Evolutionary conservation across 1,140 invertebrate genomes (phyloP), one percentile per base, ranked within the genome.

Genomic region (Drosophila biarmipes): DNA sequence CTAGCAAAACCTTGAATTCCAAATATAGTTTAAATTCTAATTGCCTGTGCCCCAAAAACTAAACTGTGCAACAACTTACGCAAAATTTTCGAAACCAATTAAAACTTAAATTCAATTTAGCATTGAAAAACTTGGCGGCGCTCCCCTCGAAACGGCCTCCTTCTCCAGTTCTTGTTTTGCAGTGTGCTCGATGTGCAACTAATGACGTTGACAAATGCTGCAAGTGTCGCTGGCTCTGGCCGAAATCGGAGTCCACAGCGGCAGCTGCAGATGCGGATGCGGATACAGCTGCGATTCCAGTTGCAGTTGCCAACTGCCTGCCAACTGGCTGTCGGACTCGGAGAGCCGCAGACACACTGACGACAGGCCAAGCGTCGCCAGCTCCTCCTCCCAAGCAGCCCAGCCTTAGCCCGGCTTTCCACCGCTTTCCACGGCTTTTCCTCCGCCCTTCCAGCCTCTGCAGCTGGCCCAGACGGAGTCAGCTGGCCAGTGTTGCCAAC

Each of bases 331-430:
- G 64, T 46, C 63, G 14, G 29, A 42, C 43, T 61, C 77, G 48
- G 24, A 29, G 21, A 48, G 37, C 40, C 49, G 42, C 71, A 86
- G 80, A 80, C 80, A 85, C n/a, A 45, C 57, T 68, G 82, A 61
- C 74, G 78, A 62, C 78, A 46, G 40, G 45, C 57, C 43, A 46
- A 64, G 53, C 42, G 80, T 68, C 78, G 78, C 78, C 78, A 54
- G 42, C 14, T 21, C n/a, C 27, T 38, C 24, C 62, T 42, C 10
- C 7, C n/a, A 10, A 15, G 1, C 7, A 6, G 12, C n/a, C 19
- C n/a, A n/a, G 15, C 27, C 14, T 45, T 21, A 21, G 38, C 14
- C 15, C 12, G 45, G 14, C n/a, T 14, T 29, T 29, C 14, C 40
- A 8, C 4, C 12, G 15, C 11, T 10, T 31, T n/a, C 24, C 59